A percentile compares a stretch with the other conserved stretches of the same genome.
Evolutionary conservation across 2,888 invertebrate genomes (phyloP).

Genomic region (Parnassius smintheus): DNA sequence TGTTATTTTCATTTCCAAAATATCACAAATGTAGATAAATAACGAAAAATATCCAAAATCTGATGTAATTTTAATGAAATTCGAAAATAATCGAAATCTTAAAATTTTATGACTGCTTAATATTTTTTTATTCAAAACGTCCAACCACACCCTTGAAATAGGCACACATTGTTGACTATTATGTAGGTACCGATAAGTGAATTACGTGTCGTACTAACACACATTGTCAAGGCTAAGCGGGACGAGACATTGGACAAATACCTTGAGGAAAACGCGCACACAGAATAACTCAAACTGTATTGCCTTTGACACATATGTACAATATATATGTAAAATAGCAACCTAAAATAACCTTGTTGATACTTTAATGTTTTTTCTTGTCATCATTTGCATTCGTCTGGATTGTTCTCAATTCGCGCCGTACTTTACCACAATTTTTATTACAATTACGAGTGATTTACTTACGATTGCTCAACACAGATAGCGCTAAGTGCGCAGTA

Average conservation of each 20-base stretch:
- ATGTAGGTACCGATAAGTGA: conserved; percentile 7
- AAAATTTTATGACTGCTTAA: too few relatives aligned
- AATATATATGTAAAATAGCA: neutral
- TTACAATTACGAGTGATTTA: neutral
- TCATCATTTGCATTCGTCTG: conserved; percentile 5
- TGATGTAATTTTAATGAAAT: too few relatives aligned
- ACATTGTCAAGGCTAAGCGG: conserved; percentile 18
- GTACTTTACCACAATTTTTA: neutral
- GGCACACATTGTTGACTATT: conserved; percentile 3
- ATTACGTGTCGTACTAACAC: conserved; percentile 13
- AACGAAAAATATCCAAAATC: too few relatives aligned
- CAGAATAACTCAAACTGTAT: conserved; percentile 13
- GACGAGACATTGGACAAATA: conserved; percentile 12
- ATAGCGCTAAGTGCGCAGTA: conserved; percentile 1
- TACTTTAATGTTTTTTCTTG: neutral
- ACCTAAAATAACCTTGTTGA: neutral
- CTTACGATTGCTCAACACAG: conserved; percentile 2
- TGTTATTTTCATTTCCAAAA: too few relatives aligned
- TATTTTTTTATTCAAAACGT: neutral
- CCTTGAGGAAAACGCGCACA: conserved; percentile 18
- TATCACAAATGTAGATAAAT: too few relatives aligned
- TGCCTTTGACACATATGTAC: conserved; percentile 20
- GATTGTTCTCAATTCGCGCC: neutral
- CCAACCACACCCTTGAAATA: conserved; percentile 8
- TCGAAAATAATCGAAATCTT: too few relatives aligned